Conservation (phyloP, 1,140 invertebrate species). For the Hypsibius dujardini region DNA sequence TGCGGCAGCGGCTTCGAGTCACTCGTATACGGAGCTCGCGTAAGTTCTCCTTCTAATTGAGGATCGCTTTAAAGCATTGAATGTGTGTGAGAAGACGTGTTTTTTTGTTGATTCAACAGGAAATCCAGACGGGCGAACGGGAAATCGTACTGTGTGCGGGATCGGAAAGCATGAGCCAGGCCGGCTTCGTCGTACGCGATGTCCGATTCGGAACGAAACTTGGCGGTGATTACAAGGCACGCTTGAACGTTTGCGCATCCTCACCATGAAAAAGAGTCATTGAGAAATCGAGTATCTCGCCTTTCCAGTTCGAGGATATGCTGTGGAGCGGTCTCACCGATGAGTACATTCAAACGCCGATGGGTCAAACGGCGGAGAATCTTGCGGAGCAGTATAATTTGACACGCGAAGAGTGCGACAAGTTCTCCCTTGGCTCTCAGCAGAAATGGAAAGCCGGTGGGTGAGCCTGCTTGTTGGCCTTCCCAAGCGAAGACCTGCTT, state of each 20-base stretch:
- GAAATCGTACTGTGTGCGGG: constrained; percentile 77
- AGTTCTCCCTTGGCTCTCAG: constrained; percentile 66
- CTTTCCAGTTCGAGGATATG: constrained; percentile 59
- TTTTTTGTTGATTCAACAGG: constrained; percentile 37
- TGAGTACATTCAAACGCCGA: constrained; percentile 69
- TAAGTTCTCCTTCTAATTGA: constrained; percentile 31
- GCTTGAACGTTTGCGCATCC: constrained; percentile 2
- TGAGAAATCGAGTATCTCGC: too few relatives aligned
- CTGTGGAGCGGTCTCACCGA: constrained; percentile 83
- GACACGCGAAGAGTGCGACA: constrained; percentile 64
- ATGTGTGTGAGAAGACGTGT: too few relatives aligned
- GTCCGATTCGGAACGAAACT: constrained; percentile 75
- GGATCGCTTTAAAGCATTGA: not conserved
- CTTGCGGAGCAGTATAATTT: constrained; percentile 75
- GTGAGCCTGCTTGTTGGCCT: too few relatives aligned
- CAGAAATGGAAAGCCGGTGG: constrained; percentile 56
- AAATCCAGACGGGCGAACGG: constrained; percentile 66
- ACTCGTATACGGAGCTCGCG: constrained; percentile 70
- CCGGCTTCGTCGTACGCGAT: constrained; percentile 70
- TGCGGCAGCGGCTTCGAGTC: constrained; percentile 91
- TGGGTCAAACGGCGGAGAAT: constrained; percentile 95
- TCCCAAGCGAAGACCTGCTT: too few relatives aligned
- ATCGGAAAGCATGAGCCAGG: constrained; percentile 82
- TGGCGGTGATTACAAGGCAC: constrained; percentile 47
- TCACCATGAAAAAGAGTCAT: constrained; percentile 13